phyloP scores from a whole-genome alignment of 2,113 vertebrate genomes.

The Python bivittatus region DNA sequence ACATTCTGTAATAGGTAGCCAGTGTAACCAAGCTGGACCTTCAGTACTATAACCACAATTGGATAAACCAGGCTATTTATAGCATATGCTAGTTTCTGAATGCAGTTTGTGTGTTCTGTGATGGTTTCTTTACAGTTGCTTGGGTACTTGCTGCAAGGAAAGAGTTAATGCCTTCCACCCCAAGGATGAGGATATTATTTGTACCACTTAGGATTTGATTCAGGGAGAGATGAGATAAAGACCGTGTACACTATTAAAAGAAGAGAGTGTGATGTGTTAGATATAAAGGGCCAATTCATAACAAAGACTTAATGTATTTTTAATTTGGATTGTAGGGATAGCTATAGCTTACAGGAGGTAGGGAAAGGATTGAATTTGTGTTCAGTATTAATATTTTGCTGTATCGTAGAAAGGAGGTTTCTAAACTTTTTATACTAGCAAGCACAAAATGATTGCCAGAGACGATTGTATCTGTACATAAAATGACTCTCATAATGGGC shows the following conservation, averaged over 20 bases:
- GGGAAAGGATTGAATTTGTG: not conserved
- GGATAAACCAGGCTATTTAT: not conserved
- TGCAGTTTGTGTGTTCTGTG: not conserved
- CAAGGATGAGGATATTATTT: not conserved
- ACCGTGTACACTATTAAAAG: not conserved
- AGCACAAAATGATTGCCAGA: not conserved
- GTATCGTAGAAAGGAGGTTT: not conserved
- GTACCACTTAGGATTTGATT: not conserved
- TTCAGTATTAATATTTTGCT: not conserved
- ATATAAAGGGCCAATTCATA: not conserved
- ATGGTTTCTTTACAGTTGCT: not conserved
- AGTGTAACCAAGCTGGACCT: not conserved
- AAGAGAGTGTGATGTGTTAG: not conserved
- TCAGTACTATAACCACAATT: not conserved
- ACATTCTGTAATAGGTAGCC: not conserved
- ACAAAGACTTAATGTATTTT: not conserved
- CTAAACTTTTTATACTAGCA: not conserved
- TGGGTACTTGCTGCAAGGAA: not conserved
- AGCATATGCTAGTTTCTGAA: not conserved
- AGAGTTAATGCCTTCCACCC: not conserved
- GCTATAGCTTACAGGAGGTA: not conserved
- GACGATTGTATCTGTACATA: not conserved
- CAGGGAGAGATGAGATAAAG: not conserved
- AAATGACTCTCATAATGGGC: not conserved
- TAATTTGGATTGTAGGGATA: not conserved